Conservation (phyloP, 2,888 invertebrate genomes). For the Hybos culiciformis region DNA sequence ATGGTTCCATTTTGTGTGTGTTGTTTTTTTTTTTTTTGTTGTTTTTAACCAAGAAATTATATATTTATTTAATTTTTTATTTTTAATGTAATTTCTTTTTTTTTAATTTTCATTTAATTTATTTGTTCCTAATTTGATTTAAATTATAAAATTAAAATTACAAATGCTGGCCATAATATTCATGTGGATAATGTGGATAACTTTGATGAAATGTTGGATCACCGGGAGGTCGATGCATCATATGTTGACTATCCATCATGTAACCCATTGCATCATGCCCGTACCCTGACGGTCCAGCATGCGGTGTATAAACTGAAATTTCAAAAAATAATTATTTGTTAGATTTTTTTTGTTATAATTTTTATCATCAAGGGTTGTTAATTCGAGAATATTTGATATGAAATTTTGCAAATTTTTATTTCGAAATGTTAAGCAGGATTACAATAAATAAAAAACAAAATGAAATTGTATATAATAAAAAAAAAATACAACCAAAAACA, state of each 20-base stretch:
- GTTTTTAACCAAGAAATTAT: conserved; percentile 7
- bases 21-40: conserved; percentile 12
- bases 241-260: conserved; percentile 96
- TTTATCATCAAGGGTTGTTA: too few species aligned
- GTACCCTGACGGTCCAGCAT: conserved; percentile 91
- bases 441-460: too few species aligned
- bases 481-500: too few species aligned
- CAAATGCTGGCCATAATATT: conserved; percentile 91
- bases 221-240: conserved; percentile 91
- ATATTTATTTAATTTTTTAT: conserved; percentile 12
- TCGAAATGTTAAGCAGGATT: too few species aligned
- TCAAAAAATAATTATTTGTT: too few species aligned
- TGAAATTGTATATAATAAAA: too few species aligned
- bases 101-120: conserved; percentile 8
- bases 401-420: too few species aligned
- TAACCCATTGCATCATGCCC: conserved; percentile 95
- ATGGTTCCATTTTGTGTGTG: conserved; percentile 13
- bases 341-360: too few species aligned
- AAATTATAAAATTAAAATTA: conserved; percentile 47
- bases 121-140: conserved; percentile 8
- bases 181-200: conserved; percentile 77
- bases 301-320: conserved; percentile 83
- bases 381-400: too few species aligned
- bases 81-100: conserved; percentile 8
- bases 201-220: conserved; percentile 90